Evolutionary conservation across 2,797 vertebrate species (phyloP).

Genomic region (Melanotaenia nigrans): DNA sequence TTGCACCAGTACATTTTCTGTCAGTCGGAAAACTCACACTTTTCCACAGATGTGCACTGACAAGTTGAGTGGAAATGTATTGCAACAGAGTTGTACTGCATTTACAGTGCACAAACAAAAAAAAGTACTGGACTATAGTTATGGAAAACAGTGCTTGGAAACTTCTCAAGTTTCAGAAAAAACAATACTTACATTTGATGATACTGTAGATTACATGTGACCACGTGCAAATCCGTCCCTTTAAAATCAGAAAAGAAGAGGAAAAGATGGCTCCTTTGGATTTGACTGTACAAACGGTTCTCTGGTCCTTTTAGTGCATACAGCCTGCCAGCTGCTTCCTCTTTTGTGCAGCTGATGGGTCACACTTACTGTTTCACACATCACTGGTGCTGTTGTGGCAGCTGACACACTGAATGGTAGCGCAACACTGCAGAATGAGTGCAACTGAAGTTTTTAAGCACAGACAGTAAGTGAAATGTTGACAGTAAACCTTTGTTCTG

Average conservation of each 20-base stretch:
- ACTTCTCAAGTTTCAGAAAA: not conserved
- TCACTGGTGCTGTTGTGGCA: conserved; percentile 13
- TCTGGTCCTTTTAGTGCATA: conserved; percentile 18
- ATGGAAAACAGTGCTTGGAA: not conserved
- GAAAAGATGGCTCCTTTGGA: conserved; percentile 1
- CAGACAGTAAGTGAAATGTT: not conserved
- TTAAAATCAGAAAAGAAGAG: not conserved
- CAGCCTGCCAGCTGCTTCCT: conserved; percentile 66
- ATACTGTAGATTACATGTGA: not conserved
- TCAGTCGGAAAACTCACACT: conserved; percentile 51
- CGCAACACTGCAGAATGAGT: not conserved
- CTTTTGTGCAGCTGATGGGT: conserved; percentile 54
- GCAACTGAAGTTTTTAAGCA: not conserved
- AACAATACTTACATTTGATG: conserved; percentile 47
- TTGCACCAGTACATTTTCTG: conserved; percentile 37
- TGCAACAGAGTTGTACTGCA: not conserved
- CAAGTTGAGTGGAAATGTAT: not conserved
- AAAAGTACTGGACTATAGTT: not conserved
- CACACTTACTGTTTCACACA: conserved; percentile 32
- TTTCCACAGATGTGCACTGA: conserved; percentile 48
- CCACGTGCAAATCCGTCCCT: not conserved
- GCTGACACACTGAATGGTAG: not conserved
- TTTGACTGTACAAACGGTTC: conserved; percentile 6
- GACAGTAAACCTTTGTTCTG: conserved; percentile 1
- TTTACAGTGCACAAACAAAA: not conserved